phyloP scores from a whole-genome alignment of 2,797 vertebrate species.

The Lacerta bilineata region DNA sequence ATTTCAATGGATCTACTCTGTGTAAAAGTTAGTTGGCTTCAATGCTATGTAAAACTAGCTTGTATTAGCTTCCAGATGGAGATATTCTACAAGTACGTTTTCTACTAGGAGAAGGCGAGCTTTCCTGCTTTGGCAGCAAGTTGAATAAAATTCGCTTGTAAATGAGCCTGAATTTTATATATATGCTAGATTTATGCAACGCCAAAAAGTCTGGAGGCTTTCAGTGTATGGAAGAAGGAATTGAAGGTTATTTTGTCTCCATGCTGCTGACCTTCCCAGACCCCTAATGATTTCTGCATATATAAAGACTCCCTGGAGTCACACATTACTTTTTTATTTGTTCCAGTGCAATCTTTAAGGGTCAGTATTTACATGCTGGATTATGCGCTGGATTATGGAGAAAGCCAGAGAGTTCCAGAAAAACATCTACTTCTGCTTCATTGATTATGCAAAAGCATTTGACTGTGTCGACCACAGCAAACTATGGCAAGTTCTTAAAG shows the following conservation, averaged over 20 bases:
- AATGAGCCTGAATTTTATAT: too few species aligned
- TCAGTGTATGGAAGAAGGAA: background rate
- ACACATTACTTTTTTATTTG: background rate
- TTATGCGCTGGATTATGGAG: too few species aligned
- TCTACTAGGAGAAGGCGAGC: background rate
- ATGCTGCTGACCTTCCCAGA: background rate
- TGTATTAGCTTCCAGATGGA: background rate
- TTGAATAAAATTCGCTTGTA: background rate
- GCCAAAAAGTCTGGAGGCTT: background rate
- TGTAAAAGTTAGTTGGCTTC: too few species aligned
- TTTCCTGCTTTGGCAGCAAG: background rate
- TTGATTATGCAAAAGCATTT: too few species aligned
- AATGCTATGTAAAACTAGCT: background rate
- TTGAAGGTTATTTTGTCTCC: background rate
- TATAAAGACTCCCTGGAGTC: background rate
- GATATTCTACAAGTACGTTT: background rate
- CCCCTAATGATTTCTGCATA: background rate
- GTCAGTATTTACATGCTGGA: background rate
- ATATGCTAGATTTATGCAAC: background rate
- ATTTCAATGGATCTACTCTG: too few species aligned
- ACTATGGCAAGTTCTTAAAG: too few species aligned
- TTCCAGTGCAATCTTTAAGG: background rate
- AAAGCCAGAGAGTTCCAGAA: too few species aligned
- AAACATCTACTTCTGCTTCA: too few species aligned
- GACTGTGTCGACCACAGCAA: too few species aligned